A percentile compares a stretch with the other conserved stretches of the same genome.
Conservation (phyloP, 2,888 invertebrate genomes). For the Rhamphomyia laevipes region DNA sequence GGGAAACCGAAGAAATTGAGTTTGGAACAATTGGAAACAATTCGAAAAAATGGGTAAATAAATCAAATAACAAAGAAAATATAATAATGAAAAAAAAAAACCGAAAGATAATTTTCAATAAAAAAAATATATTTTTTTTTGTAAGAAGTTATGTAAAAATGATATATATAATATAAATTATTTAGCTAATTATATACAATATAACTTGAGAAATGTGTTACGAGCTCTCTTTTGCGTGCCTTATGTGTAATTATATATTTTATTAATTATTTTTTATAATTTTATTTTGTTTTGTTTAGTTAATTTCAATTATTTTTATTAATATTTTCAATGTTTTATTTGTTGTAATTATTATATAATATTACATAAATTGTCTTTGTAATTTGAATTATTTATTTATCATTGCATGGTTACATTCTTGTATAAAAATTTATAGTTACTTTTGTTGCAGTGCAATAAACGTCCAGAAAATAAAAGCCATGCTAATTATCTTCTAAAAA, state of each 20-base stretch:
- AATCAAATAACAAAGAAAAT: slow-evolving; percentile 19
- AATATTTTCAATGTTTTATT: slow-evolving; percentile 8
- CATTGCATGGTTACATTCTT: neutral
- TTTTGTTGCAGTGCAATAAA: too few species aligned
- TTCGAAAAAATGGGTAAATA: slow-evolving; percentile 65
- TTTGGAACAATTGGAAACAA: slow-evolving; percentile 63
- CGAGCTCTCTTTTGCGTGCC: neutral
- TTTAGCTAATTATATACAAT: too few species aligned
- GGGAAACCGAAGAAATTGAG: slow-evolving; percentile 70
- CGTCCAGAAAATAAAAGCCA: too few species aligned
- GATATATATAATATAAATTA: too few species aligned
- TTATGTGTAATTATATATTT: slow-evolving; percentile 8
- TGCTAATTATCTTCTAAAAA: too few species aligned
- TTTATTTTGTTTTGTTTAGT: slow-evolving; percentile 6
- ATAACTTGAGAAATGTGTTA: too few species aligned
- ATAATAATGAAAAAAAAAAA: slow-evolving; percentile 6
- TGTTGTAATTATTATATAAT: neutral
- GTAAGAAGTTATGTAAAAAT: too few species aligned
- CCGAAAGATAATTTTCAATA: too few species aligned
- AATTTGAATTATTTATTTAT: slow-evolving; percentile 8
- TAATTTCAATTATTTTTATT: slow-evolving; percentile 8
- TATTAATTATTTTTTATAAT: slow-evolving; percentile 6
- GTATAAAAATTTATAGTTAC: too few species aligned
- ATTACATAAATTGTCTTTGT: slow-evolving; percentile 4
- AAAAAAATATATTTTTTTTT: too few species aligned